A percentile compares a stretch with the other conserved stretches of the same genome.
phyloP scores from a whole-genome alignment of 1,140 invertebrate genomes.

The Bombus picipes region DNA sequence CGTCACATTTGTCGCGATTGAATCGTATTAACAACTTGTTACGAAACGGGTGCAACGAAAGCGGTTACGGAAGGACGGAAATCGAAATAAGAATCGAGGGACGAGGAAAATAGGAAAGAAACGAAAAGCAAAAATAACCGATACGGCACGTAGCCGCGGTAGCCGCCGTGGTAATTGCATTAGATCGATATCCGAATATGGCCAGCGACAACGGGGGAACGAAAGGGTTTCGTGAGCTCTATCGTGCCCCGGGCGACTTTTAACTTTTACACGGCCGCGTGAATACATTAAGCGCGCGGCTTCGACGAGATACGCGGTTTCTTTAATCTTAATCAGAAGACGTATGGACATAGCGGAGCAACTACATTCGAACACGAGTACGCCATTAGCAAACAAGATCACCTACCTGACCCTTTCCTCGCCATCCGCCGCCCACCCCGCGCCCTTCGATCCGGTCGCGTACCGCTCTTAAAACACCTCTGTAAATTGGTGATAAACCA shows the following conservation, averaged over 20 bases:
- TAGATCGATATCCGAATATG: slow-evolving; percentile 65
- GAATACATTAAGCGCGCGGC: slow-evolving; percentile 73
- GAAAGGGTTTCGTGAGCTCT: slow-evolving; percentile 67
- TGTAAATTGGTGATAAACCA: slow-evolving; percentile 75
- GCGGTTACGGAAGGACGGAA: neutral
- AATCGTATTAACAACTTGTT: no score
- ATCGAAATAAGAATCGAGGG: no score
- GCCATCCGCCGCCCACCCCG: slow-evolving; percentile 32
- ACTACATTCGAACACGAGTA: slow-evolving; percentile 80
- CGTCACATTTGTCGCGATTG: neutral
- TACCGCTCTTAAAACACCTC: slow-evolving; percentile 67
- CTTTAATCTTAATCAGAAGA: slow-evolving; percentile 81
- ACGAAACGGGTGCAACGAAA: neutral
- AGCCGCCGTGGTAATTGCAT: slow-evolving; percentile 47
- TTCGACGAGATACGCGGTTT: slow-evolving; percentile 74
- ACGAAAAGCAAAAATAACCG: neutral
- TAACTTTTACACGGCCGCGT: slow-evolving; percentile 74
- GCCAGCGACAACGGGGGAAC: slow-evolving; percentile 29
- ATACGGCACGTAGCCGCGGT: slow-evolving; percentile 32
- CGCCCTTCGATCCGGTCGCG: slow-evolving; percentile 17
- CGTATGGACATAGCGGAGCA: slow-evolving; percentile 75
- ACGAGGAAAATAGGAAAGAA: neutral
- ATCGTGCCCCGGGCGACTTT: slow-evolving; percentile 66
- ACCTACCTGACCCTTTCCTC: slow-evolving; percentile 73
- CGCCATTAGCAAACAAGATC: slow-evolving; percentile 81